These are phyloP conservation scores for Brachyhypopomus occidentalis DNA, from an alignment of 2,113 vertebrate species.

Conservation along the genomic window DNA sequence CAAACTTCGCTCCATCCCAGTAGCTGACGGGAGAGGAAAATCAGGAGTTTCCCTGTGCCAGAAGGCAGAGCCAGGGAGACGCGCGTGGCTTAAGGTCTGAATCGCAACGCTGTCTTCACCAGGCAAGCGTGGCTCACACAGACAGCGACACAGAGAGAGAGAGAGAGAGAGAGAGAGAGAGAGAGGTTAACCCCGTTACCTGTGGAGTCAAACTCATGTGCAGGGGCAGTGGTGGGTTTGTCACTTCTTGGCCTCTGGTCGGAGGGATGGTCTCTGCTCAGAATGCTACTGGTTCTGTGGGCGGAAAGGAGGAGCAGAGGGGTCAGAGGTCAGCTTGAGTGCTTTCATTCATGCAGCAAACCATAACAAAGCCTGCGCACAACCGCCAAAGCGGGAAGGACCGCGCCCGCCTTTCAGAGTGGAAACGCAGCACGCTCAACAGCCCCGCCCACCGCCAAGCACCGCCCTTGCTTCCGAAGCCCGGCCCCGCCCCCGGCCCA, in stretches of 20 bases:
- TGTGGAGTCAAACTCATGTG: conserved; percentile 78
- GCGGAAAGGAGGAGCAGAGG: conserved; percentile 57
- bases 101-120: conserved; percentile 44
- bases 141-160: conserved; percentile 22
- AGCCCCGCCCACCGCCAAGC: background rate
- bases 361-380: background rate
- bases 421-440: conserved; percentile 13
- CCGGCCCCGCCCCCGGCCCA: conserved; percentile 48
- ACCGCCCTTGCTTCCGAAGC: conserved; percentile 31
- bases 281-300: conserved; percentile 90
- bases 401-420: background rate
- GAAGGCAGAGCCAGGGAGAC: conserved; percentile 44
- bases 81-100: conserved; percentile 55
- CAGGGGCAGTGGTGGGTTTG: conserved; percentile 64
- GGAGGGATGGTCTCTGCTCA: conserved; percentile 92
- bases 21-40: conserved; percentile 24
- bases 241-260: conserved; percentile 96
- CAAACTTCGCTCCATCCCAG: conserved; percentile 11
- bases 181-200: conserved; percentile 60
- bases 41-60: conserved; percentile 38
- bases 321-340: background rate
- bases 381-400: background rate
- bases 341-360: background rate
- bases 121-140: conserved; percentile 25
- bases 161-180: background rate